phyloP scores from a whole-genome alignment of 1,140 invertebrate genomes.

The Diorhabda sublineata region DNA sequence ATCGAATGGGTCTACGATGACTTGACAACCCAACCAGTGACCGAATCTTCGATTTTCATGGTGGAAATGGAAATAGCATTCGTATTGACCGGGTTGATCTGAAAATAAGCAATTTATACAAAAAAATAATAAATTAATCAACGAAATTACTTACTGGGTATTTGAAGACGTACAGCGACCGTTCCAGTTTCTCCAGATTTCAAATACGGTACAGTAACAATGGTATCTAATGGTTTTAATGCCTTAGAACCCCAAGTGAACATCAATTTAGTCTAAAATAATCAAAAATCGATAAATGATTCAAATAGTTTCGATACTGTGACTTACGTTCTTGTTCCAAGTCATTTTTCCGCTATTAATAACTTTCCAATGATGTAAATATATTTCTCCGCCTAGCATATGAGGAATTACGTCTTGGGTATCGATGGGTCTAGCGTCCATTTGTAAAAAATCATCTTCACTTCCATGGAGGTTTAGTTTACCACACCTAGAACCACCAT shows the following conservation, averaged over 20 bases:
- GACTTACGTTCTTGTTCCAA: conserved; percentile 40
- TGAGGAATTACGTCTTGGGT: conserved; percentile 29
- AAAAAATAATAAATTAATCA: not conserved
- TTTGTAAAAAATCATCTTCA: conserved; percentile 23
- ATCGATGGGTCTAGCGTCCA: conserved; percentile 39
- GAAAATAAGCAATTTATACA: conserved; percentile 16
- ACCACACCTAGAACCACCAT: conserved; percentile 26
- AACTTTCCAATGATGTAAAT: conserved; percentile 44
- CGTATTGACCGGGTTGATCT: conserved; percentile 43
- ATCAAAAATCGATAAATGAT: not conserved
- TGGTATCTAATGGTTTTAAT: conserved; percentile 32
- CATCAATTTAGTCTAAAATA: conserved; percentile 41
- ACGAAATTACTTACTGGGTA: conserved; percentile 41
- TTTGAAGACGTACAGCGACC: conserved; percentile 37
- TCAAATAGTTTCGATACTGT: not conserved
- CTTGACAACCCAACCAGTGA: conserved; percentile 40
- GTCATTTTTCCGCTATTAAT: conserved; percentile 40
- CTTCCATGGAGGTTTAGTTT: not conserved
- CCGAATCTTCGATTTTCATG: conserved; percentile 44
- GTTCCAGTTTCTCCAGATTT: conserved; percentile 42
- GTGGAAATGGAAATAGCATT: conserved; percentile 47
- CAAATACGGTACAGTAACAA: conserved; percentile 40
- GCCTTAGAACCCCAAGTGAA: conserved; percentile 44
- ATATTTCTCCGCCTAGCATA: conserved; percentile 41
- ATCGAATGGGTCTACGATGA: conserved; percentile 36